These are phyloP conservation scores for Bombycilla garrulus DNA, from an alignment of 2,113 vertebrate genomes.

Conservation along the genomic window DNA sequence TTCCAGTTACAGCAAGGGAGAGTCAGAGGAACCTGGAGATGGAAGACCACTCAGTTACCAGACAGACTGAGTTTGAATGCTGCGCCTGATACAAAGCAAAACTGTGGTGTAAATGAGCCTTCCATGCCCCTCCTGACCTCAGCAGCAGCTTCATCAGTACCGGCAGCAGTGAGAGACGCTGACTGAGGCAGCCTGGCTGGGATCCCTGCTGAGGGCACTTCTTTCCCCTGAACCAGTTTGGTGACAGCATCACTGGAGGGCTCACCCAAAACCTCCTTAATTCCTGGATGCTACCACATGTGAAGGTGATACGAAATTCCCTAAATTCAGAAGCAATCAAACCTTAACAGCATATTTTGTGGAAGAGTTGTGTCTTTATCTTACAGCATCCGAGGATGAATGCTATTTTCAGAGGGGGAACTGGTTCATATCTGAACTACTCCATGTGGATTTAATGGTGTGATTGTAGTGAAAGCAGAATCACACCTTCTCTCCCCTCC, in stretches of 20 bases:
- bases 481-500: not conserved
- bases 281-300: not conserved
- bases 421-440: not conserved
- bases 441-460: not conserved
- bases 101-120: not conserved
- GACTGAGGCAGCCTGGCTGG: not conserved
- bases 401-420: not conserved
- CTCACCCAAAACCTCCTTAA: not conserved
- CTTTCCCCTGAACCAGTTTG: not conserved
- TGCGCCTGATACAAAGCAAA: not conserved
- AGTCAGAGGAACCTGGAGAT: not conserved
- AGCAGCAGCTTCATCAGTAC: not conserved
- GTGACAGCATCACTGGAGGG: not conserved
- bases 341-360: not conserved
- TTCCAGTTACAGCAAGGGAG: not conserved
- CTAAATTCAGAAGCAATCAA: not conserved
- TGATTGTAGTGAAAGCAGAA: not conserved
- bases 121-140: not conserved
- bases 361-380: not conserved
- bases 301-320: not conserved
- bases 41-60: not conserved
- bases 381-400: not conserved
- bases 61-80: not conserved
- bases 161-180: rapidly evolving
- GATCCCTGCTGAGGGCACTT: rapidly evolving